Conservation (phyloP, 1,140 invertebrate genomes). For the Phymastichus coffea region DNA sequence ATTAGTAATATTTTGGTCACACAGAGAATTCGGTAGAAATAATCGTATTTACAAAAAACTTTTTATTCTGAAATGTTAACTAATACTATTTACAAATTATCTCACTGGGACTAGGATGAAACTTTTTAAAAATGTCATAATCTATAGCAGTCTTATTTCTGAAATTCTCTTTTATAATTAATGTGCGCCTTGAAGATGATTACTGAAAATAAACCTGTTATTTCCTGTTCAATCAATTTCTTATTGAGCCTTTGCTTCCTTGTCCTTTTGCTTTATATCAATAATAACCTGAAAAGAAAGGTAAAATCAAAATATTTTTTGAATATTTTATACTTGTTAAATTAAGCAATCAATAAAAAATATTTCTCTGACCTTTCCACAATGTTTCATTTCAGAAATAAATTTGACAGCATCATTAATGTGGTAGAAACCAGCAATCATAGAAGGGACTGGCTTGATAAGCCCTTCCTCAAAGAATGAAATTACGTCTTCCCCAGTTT, state of each 20-base stretch:
- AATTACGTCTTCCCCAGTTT: slow-evolving; percentile 47
- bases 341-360: background rate
- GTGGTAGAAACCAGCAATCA: slow-evolving; percentile 40
- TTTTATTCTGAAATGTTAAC: background rate
- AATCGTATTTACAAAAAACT: background rate
- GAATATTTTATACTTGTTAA: background rate
- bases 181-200: no score
- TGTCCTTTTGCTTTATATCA: slow-evolving; percentile 41
- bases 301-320: slow-evolving; percentile 9
- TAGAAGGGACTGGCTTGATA: slow-evolving; percentile 39
- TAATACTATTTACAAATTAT: slow-evolving; percentile 17
- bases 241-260: slow-evolving; percentile 15
- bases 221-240: background rate
- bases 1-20: background rate
- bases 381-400: slow-evolving; percentile 38
- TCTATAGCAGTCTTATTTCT: background rate
- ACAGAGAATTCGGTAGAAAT: background rate
- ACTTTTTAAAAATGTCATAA: background rate
- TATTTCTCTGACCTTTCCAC: slow-evolving; percentile 43
- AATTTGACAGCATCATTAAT: slow-evolving; percentile 44
- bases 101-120: background rate
- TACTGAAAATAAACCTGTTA: background rate
- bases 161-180: no score
- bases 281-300: slow-evolving; percentile 40
- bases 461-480: slow-evolving; percentile 48